Percentiles rank a stretch among this genome's conserved stretches.
Conservation (phyloP, 2,797 vertebrate species). For the Falco rusticolus region DNA sequence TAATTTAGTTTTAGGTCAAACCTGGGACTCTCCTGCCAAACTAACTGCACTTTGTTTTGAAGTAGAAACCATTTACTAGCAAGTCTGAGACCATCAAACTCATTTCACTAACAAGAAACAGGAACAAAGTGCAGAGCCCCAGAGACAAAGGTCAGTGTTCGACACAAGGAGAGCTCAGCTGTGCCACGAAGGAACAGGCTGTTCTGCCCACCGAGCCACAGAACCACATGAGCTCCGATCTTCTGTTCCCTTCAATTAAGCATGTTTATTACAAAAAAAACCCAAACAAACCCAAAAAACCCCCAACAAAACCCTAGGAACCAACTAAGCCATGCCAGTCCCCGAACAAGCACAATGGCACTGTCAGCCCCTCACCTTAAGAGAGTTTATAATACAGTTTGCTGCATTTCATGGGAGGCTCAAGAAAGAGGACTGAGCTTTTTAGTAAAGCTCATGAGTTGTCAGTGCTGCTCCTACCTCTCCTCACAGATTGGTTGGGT, state of each 20-base stretch:
- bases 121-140: constrained; percentile 50
- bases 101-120: constrained; percentile 72
- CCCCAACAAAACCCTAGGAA: background rate
- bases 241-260: background rate
- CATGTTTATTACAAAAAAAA: background rate
- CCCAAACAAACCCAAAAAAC: no score
- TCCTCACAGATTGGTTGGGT: background rate
- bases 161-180: background rate
- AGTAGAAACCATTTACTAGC: constrained; percentile 65
- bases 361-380: background rate
- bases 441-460: background rate
- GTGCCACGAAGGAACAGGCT: background rate
- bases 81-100: constrained; percentile 65
- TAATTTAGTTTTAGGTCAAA: constrained; percentile 72
- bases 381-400: background rate
- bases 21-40: constrained; percentile 58
- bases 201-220: background rate
- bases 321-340: background rate
- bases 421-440: background rate
- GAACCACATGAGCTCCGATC: background rate
- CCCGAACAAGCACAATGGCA: background rate
- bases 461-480: background rate
- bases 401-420: background rate
- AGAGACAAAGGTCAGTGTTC: constrained; percentile 40
- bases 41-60: constrained; percentile 64